Evolutionary conservation across 2,113 vertebrate genomes (phyloP).

Genomic region (Phylloscopus whistleri): DNA sequence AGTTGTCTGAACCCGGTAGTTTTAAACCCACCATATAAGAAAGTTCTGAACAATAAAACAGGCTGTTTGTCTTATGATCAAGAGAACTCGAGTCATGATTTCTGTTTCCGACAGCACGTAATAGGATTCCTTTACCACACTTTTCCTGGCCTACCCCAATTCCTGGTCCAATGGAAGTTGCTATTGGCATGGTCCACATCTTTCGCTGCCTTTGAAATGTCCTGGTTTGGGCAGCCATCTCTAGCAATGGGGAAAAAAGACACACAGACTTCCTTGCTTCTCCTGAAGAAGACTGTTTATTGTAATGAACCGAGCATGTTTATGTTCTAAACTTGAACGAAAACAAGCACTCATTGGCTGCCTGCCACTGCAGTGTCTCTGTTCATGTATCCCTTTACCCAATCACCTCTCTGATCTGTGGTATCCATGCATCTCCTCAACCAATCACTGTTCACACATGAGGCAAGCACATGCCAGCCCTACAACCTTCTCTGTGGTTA

Average conservation of each 20-base stretch:
- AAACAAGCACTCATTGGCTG: too few relatives aligned
- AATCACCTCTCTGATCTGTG: not conserved
- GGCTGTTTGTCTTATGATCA: not conserved
- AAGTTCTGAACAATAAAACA: not conserved
- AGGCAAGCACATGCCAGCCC: not conserved
- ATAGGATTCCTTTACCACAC: not conserved
- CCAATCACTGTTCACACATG: not conserved
- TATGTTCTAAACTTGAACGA: not conserved
- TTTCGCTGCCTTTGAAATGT: not conserved
- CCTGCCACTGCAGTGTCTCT: not conserved
- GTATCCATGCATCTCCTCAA: not conserved
- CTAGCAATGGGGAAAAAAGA: not conserved
- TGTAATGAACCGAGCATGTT: not conserved
- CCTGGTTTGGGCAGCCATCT: not conserved
- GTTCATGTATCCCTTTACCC: not conserved
- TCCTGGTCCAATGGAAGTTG: not conserved
- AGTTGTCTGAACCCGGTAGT: not conserved
- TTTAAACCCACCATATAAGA: not conserved
- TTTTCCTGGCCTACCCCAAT: not conserved
- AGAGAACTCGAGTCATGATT: not conserved
- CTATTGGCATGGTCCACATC: not conserved
- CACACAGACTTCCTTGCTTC: not conserved
- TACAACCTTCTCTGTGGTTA: not conserved
- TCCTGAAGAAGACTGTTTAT: accelerated
- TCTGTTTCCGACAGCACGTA: not conserved